Conservation (phyloP, 2,797 vertebrate species). For the Pteronotus mesoamericanus region DNA sequence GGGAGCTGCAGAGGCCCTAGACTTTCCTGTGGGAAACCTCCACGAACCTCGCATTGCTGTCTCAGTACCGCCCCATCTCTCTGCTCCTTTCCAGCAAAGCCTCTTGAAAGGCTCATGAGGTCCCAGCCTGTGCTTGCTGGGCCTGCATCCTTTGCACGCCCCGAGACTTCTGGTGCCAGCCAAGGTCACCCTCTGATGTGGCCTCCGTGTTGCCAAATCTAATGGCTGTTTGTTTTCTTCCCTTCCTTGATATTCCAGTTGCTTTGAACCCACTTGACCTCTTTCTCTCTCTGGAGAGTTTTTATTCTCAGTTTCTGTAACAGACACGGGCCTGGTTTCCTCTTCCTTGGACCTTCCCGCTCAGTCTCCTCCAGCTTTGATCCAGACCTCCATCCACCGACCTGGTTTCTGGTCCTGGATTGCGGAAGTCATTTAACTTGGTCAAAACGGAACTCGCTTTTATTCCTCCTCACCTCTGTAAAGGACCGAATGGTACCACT, state of each 20-base stretch:
- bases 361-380: background rate
- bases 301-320: background rate
- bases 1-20: background rate
- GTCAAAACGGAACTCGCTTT: background rate
- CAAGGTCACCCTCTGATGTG: background rate
- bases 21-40: background rate
- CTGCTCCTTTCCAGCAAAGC: no score
- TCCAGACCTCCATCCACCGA: background rate
- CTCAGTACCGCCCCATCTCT: background rate
- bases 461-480: background rate
- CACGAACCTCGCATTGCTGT: no score
- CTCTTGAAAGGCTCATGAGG: fast-evolving
- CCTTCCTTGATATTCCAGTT: background rate
- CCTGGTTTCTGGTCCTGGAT: background rate
- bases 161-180: fast-evolving
- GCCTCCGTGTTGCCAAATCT: background rate
- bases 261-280: background rate
- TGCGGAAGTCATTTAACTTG: background rate
- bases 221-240: background rate
- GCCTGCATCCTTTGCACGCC: fast-evolving
- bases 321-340: background rate
- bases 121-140: background rate
- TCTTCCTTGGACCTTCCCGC: background rate
- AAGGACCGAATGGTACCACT: background rate
- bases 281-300: background rate